Evolutionary conservation across 2,888 invertebrate species (phyloP), one percentile per base, ranked within the genome.

Genomic region (Atethmia centrago): DNA sequence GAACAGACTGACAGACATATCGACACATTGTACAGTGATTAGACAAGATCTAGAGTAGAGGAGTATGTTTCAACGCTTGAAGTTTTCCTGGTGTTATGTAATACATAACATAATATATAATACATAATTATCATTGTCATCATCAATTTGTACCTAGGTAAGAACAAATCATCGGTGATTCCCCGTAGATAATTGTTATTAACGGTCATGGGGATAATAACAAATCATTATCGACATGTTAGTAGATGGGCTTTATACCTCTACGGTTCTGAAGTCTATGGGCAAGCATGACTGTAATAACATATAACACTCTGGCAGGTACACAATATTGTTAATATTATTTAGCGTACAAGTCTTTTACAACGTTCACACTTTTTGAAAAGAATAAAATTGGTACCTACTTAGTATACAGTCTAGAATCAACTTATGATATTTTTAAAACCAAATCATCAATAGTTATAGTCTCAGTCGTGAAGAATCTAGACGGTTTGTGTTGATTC

Each of bases 1-100:
- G 51, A 36, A 53, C 10, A 58, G 62, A 36, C 74, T 62, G 77
- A 84, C 77, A 59, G 71, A 74, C 71, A 74, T 45, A 55, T 74
- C 65, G 71, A 83, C 74, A 80, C 74, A 74, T 71, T 71, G 80
- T 66, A 56, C 62, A 68, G 65, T 71, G 71, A 80, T 80, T 83
- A 74, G 62, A 71, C 80, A 83, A 68, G 66, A 74, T 83, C 65
- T 71, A 71, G 55, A 82, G 49, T 71, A 69, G 62, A 56, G n/a
- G 47, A 77, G 45, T 56, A 70, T 73, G 12, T 12, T 45, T 45
- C 12, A 56, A 58, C 36, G 40, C 25, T 71, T 79, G 65, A 55
- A 53, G 64, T 74, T 83, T 81, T 80, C 74, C 71, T 79, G 51
- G 51, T 70, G n/a, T 64, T 67, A 56, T 61, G 47, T 69, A 65